Conservation (phyloP, 2,113 vertebrate species). For the Crotalus viridis region DNA sequence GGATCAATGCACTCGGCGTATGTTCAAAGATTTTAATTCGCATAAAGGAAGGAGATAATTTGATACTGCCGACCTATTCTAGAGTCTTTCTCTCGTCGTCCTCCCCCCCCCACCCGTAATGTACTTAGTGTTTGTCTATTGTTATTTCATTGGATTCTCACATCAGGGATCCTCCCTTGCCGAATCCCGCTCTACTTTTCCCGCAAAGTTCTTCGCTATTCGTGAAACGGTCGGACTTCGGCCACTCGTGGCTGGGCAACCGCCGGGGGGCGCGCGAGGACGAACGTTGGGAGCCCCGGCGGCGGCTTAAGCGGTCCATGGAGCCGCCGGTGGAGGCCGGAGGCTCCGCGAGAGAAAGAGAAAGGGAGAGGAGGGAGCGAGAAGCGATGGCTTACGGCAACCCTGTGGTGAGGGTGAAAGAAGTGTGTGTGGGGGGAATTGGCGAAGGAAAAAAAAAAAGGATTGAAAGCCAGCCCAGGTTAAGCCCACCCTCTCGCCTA, state of each 20-base stretch:
- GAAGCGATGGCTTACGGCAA: conserved; percentile 58
- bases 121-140: not conserved
- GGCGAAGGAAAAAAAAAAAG: not conserved
- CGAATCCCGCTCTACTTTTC: not conserved
- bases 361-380: rapidly evolving
- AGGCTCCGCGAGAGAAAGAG: not conserved
- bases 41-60: no score
- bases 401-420: conserved; percentile 65
- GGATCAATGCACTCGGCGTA: not conserved
- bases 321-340: no score
- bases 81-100: not conserved
- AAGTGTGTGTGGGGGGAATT: not conserved
- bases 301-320: not conserved
- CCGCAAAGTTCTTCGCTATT: not conserved
- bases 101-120: not conserved
- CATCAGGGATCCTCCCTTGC: not conserved
- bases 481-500: not conserved
- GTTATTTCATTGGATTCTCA: not conserved
- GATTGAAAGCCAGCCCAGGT: not conserved
- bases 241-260: not conserved
- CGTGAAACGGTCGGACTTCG: not conserved
- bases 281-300: not conserved
- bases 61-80: not conserved
- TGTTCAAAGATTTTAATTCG: not conserved
- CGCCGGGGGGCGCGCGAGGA: not conserved